These are phyloP conservation scores for Rostratula benghalensis DNA, from an alignment of 2,113 vertebrate genomes.

Conservation along the genomic window DNA sequence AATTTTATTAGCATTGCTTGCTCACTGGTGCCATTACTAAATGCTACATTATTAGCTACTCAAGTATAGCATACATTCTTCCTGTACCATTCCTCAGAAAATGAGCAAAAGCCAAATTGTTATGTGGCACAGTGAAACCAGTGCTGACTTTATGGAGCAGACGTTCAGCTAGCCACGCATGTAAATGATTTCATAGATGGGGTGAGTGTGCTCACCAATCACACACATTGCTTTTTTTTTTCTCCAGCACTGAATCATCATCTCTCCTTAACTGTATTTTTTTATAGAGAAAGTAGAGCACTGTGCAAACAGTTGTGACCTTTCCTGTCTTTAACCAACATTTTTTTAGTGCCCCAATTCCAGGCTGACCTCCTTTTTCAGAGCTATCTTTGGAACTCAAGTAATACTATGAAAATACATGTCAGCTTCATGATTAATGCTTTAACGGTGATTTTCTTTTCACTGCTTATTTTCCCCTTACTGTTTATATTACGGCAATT, in stretches of 20 bases:
- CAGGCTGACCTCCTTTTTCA: conserved; percentile 58
- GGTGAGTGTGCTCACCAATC: conserved; percentile 53
- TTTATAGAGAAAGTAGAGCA: conserved; percentile 57
- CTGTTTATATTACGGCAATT: not conserved
- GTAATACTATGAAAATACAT: conserved; percentile 51
- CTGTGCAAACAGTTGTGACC: conserved; percentile 61
- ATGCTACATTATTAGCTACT: conserved; percentile 61
- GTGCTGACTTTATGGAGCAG: conserved; percentile 65
- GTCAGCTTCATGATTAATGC: conserved; percentile 6
- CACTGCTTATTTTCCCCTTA: conserved; percentile 14
- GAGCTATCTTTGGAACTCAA: conserved; percentile 45
- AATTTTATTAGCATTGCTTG: conserved; percentile 64
- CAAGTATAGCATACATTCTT: conserved; percentile 15
- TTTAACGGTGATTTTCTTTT: conserved; percentile 32
- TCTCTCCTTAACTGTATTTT: conserved; percentile 27
- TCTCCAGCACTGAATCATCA: conserved; percentile 62
- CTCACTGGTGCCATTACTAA: conserved; percentile 68
- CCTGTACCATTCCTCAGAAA: conserved; percentile 33
- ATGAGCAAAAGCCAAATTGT: conserved; percentile 50
- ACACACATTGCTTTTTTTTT: conserved; percentile 6
- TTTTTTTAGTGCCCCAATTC: conserved; percentile 53
- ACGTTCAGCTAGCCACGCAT: conserved; percentile 68
- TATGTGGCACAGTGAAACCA: conserved; percentile 57
- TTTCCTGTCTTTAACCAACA: conserved; percentile 58
- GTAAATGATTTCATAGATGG: conserved; percentile 69